Percentiles rank a stretch among this genome's conserved stretches.
phyloP scores from a whole-genome alignment of 2,113 vertebrate species.

The Engraulis encrasicolus region DNA sequence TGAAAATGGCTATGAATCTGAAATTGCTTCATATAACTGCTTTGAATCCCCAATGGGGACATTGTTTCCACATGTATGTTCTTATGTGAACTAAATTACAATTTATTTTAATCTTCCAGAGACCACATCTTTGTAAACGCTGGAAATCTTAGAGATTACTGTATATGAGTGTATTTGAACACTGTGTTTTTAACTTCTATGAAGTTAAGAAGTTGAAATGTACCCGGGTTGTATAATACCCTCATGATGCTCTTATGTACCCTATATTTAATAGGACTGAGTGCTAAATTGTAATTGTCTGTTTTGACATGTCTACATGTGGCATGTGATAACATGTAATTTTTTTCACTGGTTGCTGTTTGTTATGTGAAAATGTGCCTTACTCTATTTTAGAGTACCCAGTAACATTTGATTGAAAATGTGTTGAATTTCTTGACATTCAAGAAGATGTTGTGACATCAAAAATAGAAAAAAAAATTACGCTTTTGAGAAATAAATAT shows the following conservation, averaged over 20 bases:
- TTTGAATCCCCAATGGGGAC: neutral
- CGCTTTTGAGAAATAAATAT: too few relatives aligned
- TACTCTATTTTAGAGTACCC: neutral
- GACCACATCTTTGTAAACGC: neutral
- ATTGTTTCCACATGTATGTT: neutral
- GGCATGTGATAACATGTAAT: neutral
- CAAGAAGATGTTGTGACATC: neutral
- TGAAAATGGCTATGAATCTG: too few relatives aligned
- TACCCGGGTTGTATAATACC: neutral
- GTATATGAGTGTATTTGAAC: neutral
- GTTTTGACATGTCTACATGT: neutral
- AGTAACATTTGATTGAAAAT: neutral
- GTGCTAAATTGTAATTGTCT: neutral
- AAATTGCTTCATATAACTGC: neutral
- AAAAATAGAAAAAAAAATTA: too few relatives aligned
- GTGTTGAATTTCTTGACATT: neutral
- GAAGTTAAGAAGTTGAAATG: neutral
- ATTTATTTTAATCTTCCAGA: neutral
- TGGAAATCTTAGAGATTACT: neutral
- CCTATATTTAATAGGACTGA: neutral
- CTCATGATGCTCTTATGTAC: neutral
- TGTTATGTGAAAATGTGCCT: neutral
- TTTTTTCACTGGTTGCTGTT: neutral
- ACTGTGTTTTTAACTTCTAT: neutral
- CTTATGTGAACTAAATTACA: neutral